Percentiles rank a stretch among this genome's conserved stretches.
Evolutionary conservation across 2,113 vertebrate species (phyloP).

Genomic region (Grus americana): DNA sequence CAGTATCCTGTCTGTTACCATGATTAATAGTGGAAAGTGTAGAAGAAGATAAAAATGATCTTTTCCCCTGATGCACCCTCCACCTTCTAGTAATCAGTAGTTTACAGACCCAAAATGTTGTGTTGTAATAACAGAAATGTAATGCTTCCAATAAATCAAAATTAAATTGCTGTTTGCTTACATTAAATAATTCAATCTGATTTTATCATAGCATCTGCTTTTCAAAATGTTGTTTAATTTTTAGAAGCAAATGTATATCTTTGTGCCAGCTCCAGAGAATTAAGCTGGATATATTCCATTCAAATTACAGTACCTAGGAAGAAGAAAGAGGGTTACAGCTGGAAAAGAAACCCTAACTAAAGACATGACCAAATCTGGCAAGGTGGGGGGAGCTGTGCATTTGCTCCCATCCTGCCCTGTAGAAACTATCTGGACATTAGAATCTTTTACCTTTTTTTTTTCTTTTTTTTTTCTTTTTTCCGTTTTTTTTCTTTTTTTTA

Average conservation of each 20-base stretch:
- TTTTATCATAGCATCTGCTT: background rate
- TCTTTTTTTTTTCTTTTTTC: no score
- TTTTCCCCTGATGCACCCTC: background rate
- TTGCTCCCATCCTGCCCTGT: background rate
- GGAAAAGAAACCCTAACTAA: background rate
- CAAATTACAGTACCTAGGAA: background rate
- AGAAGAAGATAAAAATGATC: constrained; percentile 15
- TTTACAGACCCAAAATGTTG: background rate
- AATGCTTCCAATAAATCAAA: background rate
- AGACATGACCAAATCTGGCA: background rate
- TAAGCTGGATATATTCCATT: background rate
- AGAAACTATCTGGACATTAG: background rate
- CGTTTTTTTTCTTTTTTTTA: no score
- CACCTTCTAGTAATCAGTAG: background rate
- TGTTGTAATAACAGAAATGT: background rate
- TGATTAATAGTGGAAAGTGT: background rate
- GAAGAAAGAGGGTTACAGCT: background rate
- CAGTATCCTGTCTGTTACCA: background rate
- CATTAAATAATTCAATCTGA: background rate
- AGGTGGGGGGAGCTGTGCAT: background rate
- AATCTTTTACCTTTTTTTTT: background rate
- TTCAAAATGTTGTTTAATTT: background rate
- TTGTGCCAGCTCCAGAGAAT: background rate
- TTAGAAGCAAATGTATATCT: background rate
- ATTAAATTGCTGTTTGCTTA: background rate